Conservation (phyloP, 2,113 vertebrate species). For the Pollachius pollachius region DNA sequence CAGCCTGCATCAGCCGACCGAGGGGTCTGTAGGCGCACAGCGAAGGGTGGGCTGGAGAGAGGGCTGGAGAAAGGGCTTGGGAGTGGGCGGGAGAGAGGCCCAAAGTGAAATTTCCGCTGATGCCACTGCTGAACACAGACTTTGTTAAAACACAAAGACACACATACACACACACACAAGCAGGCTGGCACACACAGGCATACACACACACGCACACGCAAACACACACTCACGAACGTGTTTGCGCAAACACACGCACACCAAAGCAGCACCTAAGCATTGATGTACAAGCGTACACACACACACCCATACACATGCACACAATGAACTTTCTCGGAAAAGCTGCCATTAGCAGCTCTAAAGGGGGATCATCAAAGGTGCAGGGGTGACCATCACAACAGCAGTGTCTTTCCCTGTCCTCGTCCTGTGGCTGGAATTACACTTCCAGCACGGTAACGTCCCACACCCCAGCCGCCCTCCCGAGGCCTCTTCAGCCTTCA, state of each 20-base stretch:
- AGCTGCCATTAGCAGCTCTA: constrained; percentile 38
- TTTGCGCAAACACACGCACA: no score
- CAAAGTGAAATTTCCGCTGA: constrained; percentile 37
- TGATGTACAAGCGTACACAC: not conserved
- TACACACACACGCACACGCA: not conserved
- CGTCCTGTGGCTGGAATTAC: constrained; percentile 25
- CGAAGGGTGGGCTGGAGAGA: constrained; percentile 3
- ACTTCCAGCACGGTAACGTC: constrained; percentile 22
- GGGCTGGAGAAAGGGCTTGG: not conserved
- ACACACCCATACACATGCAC: constrained; percentile 9
- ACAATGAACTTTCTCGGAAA: not conserved
- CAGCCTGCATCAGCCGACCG: constrained; percentile 36
- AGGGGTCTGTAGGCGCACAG: constrained; percentile 22
- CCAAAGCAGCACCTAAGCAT: no score
- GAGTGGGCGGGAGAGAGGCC: constrained; percentile 2
- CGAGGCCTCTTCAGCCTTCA: constrained; percentile 19
- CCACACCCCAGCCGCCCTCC: not conserved
- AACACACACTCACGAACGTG: not conserved
- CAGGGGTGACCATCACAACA: constrained; percentile 28
- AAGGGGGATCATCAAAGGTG: constrained; percentile 29
- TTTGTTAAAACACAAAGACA: not conserved
- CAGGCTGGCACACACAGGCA: not conserved
- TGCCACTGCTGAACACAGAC: constrained; percentile 24
- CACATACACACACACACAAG: not conserved
- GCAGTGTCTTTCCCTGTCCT: constrained; percentile 35